A percentile compares a stretch with the other conserved stretches of the same genome.
phyloP scores from a whole-genome alignment of 2,888 invertebrate genomes.

The Ophioninae sp. region DNA sequence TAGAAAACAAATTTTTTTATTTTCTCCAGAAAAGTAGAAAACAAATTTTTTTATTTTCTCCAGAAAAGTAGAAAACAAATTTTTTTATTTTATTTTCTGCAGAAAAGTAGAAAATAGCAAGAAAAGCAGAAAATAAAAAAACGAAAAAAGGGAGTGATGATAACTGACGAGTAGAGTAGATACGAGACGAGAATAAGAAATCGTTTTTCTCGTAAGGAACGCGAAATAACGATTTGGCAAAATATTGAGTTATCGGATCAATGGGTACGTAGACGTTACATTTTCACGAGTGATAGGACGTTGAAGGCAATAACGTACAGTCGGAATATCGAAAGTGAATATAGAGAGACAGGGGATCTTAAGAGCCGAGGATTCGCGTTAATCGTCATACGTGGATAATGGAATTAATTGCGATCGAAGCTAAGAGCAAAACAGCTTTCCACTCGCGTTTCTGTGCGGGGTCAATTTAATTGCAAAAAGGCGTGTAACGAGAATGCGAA shows the following conservation, averaged over 20 bases:
- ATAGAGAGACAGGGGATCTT: background rate
- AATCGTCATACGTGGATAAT: slow-evolving; percentile 48
- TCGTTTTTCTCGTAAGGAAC: slow-evolving; percentile 4
- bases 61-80: background rate
- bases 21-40: no score
- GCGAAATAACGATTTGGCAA: slow-evolving; percentile 32
- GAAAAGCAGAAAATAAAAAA: background rate
- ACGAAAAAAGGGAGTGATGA: background rate
- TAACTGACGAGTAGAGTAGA: slow-evolving; percentile 12
- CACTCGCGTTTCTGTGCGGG: background rate
- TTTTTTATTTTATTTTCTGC: no score
- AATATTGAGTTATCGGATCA: slow-evolving; percentile 1
- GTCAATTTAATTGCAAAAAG: slow-evolving; percentile 46
- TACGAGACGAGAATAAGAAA: slow-evolving; percentile 13
- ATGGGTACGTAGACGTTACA: slow-evolving; percentile 32
- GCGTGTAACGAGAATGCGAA: slow-evolving; percentile 19
- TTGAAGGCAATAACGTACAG: slow-evolving; percentile 24
- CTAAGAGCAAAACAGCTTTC: background rate
- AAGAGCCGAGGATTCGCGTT: slow-evolving; percentile 17
- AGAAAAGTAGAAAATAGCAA: no score
- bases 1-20: background rate
- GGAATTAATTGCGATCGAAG: slow-evolving; percentile 48
- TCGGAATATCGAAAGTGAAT: background rate
- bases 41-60: no score
- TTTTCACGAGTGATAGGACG: slow-evolving; percentile 2